A percentile compares a stretch with the other conserved stretches of the same genome.
These are phyloP conservation scores for Tipula helvola DNA, from an alignment of 2,888 invertebrate genomes.

Conservation along the genomic window DNA sequence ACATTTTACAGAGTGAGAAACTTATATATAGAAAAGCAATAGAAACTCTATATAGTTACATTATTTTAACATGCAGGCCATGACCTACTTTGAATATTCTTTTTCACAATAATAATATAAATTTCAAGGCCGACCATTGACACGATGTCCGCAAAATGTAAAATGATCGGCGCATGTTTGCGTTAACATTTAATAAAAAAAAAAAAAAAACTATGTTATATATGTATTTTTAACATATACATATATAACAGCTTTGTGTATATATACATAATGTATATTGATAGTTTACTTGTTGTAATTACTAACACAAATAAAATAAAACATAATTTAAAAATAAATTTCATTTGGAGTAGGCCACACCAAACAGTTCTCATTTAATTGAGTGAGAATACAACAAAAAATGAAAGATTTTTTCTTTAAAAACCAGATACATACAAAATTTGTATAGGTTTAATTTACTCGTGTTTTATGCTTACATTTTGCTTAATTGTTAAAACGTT, in stretches of 20 bases:
- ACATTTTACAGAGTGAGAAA: not conserved
- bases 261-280: not conserved
- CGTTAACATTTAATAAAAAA: not conserved
- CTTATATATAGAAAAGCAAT: not conserved
- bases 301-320: not conserved
- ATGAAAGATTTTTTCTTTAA: not conserved
- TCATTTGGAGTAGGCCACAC: not conserved
- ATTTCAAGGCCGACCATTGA: conserved; percentile 9
- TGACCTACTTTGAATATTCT: conserved; percentile 5
- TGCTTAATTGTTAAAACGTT: too few species aligned
- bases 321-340: not conserved
- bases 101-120: not conserved
- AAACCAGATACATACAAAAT: not conserved
- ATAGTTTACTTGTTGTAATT: not conserved
- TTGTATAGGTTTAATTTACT: too few species aligned
- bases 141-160: conserved; percentile 9
- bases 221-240: not conserved
- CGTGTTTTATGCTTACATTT: not conserved
- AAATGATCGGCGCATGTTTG: conserved; percentile 8
- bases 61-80: conserved; percentile 5
- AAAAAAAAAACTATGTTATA: not conserved
- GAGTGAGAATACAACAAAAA: not conserved
- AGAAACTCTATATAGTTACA: not conserved
- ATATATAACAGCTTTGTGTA: not conserved
- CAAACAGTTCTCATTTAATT: not conserved